Evolutionary conservation across 2,797 vertebrate genomes (phyloP).

Genomic region (Myoxocephalus aenaeus): DNA sequence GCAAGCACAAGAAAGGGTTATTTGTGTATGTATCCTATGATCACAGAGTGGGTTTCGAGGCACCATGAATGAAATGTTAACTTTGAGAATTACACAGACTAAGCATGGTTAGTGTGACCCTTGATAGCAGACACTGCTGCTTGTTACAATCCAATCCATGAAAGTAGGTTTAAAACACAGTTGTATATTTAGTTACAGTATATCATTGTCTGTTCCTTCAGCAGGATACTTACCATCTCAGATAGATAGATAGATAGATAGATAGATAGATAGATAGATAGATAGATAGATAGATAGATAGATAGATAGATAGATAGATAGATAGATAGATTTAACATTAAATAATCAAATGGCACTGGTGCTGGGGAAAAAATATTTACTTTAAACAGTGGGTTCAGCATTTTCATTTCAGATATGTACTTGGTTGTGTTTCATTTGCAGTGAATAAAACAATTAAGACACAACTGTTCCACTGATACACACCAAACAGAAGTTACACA

Average conservation of each 20-base stretch:
- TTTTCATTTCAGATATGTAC: not conserved
- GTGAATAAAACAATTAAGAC: not conserved
- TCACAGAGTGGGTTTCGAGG: constrained; percentile 2
- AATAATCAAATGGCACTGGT: not conserved
- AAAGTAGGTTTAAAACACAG: constrained; percentile 14
- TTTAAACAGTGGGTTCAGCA: not conserved
- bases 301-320: constrained; percentile 12
- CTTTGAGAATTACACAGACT: constrained; percentile 10
- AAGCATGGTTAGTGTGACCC: not conserved
- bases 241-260: constrained; percentile 11
- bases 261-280: constrained; percentile 14
- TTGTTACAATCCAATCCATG: constrained; percentile 10
- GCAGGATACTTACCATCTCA: constrained; percentile 52
- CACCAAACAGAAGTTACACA: not conserved
- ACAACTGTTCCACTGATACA: not conserved
- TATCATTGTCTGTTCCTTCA: not conserved
- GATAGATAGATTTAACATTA: not conserved
- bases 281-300: constrained; percentile 10
- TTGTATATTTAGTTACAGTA: constrained; percentile 6
- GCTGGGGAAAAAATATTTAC: not conserved
- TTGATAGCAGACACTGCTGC: not conserved
- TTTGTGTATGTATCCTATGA: constrained; percentile 30
- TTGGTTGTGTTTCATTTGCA: not conserved
- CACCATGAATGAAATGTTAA: constrained; percentile 26
- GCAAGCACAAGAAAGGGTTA: constrained; percentile 39